Conservation (phyloP, 2,888 invertebrate genomes). For the Dexiosoma caninum region DNA sequence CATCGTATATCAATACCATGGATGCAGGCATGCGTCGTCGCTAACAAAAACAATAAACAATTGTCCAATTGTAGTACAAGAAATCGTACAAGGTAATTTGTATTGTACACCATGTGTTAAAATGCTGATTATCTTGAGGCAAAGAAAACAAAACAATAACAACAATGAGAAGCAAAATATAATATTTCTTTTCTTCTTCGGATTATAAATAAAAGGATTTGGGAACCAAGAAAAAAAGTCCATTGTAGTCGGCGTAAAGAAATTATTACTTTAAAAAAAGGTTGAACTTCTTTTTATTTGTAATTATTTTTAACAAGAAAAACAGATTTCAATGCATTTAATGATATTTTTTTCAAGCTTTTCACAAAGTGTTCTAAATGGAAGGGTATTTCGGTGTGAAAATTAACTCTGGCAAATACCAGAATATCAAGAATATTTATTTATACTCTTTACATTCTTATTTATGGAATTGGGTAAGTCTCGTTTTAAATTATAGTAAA, state of each 20-base stretch:
- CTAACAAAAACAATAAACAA: constrained; percentile 14
- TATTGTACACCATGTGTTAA: constrained; percentile 56
- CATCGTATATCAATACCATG: constrained; percentile 35
- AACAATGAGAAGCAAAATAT: constrained; percentile 5
- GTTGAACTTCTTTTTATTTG: constrained; percentile 14
- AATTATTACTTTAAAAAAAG: background rate
- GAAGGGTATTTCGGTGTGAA: background rate
- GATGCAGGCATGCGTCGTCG: constrained; percentile 48
- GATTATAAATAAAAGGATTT: constrained; percentile 33
- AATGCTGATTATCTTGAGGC: constrained; percentile 41
- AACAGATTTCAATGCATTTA: background rate
- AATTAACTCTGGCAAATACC: background rate
- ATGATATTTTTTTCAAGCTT: background rate
- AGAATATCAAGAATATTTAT: too few species aligned
- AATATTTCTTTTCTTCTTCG: constrained; percentile 28
- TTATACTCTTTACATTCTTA: too few species aligned
- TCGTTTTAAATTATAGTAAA: too few species aligned
- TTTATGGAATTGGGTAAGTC: too few species aligned
- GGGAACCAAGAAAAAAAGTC: background rate
- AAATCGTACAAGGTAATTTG: constrained; percentile 49
- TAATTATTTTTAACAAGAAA: background rate
- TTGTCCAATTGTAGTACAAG: constrained; percentile 7
- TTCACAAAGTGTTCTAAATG: too few species aligned
- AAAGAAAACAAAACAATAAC: constrained; percentile 26
- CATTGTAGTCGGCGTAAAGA: background rate